Evolutionary conservation across 2,888 invertebrate species (phyloP).

Genomic region (Ochropleura leucogaster): DNA sequence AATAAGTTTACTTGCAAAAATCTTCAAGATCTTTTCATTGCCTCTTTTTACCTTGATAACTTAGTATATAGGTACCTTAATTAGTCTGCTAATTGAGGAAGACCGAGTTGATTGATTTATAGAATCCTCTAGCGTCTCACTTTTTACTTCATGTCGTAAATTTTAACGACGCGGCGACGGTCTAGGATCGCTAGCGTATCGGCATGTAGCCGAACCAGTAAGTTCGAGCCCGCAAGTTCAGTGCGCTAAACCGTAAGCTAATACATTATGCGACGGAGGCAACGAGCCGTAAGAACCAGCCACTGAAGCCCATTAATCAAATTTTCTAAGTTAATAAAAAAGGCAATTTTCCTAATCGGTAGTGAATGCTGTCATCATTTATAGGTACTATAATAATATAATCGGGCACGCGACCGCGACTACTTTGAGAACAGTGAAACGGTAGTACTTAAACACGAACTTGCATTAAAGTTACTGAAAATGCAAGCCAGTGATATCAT

Average conservation of each 20-base stretch:
- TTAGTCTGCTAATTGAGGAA: not conserved
- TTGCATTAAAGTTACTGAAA: conserved; percentile 1
- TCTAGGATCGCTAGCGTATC: not conserved
- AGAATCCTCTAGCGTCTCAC: not conserved
- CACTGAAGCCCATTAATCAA: conserved; percentile 25
- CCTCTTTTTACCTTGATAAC: not conserved
- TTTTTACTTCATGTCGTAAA: conserved; percentile 22
- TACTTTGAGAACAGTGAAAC: conserved; percentile 32
- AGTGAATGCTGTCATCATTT: conserved; percentile 38
- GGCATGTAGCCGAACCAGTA: conserved; percentile 3
- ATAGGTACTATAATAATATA: conserved; percentile 11
- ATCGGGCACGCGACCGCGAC: conserved; percentile 41
- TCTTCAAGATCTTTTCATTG: not conserved
- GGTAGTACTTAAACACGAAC: conserved; percentile 19
- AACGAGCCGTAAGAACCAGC: conserved; percentile 20
- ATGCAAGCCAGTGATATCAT: not conserved
- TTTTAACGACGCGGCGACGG: conserved; percentile 1
- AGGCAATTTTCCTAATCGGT: conserved; percentile 43
- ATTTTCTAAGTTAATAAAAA: conserved; percentile 30
- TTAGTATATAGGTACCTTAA: not conserved
- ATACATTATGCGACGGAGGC: conserved; percentile 26
- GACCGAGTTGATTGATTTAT: not conserved
- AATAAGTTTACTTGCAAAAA: not conserved
- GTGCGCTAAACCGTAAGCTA: conserved; percentile 17
- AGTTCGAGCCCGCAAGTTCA: not conserved